Evolutionary conservation across 1,140 invertebrate species (phyloP).

Genomic region (Drosophila hydei): DNA sequence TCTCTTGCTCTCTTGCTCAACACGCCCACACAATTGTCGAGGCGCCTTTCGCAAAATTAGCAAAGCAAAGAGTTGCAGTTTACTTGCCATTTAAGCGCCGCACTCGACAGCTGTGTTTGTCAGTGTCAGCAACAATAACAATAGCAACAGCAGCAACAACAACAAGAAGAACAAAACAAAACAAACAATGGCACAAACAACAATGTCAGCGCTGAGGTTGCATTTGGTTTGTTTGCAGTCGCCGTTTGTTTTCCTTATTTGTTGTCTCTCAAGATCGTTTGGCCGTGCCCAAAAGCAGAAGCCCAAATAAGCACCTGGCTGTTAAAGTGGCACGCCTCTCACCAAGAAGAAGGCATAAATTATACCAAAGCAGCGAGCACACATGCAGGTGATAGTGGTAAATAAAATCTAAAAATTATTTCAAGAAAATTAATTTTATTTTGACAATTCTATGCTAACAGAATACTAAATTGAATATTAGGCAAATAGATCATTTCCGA

Average conservation of each 20-base stretch:
- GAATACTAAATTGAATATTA: no score
- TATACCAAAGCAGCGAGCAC: no score
- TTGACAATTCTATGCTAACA: no score
- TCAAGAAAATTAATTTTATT: no score
- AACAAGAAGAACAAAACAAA: conserved; percentile 6
- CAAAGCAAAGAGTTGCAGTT: conserved; percentile 79
- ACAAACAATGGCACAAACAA: conserved; percentile 6
- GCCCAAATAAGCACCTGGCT: conserved; percentile 11
- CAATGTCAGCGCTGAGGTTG: conserved; percentile 50
- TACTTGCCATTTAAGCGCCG: conserved; percentile 78
- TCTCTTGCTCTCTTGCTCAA: background rate
- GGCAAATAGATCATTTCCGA: no score
- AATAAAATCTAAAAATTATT: no score
- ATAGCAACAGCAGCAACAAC: conserved; percentile 10
- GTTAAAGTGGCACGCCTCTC: background rate
- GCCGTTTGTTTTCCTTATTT: conserved; percentile 48
- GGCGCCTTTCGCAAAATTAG: conserved; percentile 63
- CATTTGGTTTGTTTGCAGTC: conserved; percentile 40
- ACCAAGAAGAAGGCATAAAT: conserved; percentile 7
- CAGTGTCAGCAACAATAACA: conserved; percentile 45
- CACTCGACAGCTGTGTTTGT: conserved; percentile 79
- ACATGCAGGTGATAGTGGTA: no score
- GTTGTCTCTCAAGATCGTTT: conserved; percentile 38
- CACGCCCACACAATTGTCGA: conserved; percentile 71
- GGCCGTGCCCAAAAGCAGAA: conserved; percentile 6